phyloP scores from a whole-genome alignment of 2,888 invertebrate genomes.

The Nymphalis polychloros region DNA sequence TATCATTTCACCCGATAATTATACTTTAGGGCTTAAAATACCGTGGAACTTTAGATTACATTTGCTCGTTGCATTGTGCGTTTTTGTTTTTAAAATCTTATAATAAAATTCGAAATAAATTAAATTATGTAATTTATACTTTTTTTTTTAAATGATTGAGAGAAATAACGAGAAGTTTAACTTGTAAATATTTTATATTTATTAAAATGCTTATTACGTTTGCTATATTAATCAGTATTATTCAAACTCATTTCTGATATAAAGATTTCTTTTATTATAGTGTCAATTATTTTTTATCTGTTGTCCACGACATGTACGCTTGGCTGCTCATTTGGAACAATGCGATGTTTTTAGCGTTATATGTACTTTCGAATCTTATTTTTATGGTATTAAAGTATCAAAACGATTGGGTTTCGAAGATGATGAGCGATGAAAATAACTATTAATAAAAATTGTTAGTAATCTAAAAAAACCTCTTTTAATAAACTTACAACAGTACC shows the following conservation, averaged over 20 bases:
- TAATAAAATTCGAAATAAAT: too few relatives aligned
- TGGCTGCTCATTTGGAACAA: conserved; percentile 55
- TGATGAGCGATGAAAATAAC: background rate
- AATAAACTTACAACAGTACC: too few relatives aligned
- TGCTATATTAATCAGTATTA: conserved; percentile 1
- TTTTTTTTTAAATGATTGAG: too few relatives aligned
- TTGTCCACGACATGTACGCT: conserved; percentile 57
- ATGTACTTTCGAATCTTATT: conserved; percentile 35
- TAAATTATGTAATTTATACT: too few relatives aligned
- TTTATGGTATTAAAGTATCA: conserved; percentile 22
- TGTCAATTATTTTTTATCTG: conserved; percentile 57
- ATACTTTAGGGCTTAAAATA: too few relatives aligned
- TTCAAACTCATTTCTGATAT: conserved; percentile 9
- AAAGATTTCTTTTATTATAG: conserved; percentile 42
- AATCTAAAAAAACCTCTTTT: background rate
- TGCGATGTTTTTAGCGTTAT: conserved; percentile 57
- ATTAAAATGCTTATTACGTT: background rate
- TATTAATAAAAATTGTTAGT: background rate
- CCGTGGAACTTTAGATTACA: too few relatives aligned
- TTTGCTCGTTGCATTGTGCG: too few relatives aligned
- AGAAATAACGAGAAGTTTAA: too few relatives aligned
- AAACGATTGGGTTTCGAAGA: conserved; percentile 20
- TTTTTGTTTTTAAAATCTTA: too few relatives aligned
- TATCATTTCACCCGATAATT: too few relatives aligned
- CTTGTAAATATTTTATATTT: background rate